A percentile compares a stretch with the other conserved stretches of the same genome.
Conservation (phyloP, 2,113 vertebrate species). For the Pluvianellus socialis region DNA sequence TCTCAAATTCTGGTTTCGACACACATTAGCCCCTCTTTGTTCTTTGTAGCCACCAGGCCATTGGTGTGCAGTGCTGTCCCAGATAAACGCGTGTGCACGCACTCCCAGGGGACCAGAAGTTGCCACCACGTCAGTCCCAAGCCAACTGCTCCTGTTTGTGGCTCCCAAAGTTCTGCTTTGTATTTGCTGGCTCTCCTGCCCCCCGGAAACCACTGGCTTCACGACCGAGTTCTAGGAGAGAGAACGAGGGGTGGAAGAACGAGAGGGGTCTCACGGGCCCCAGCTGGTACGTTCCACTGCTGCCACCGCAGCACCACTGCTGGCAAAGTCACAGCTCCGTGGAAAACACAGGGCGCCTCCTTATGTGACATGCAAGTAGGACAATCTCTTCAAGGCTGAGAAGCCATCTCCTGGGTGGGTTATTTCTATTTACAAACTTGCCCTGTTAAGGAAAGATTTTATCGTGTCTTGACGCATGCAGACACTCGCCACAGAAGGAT, state of each 20-base stretch:
- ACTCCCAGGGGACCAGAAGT: not conserved
- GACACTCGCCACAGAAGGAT: not conserved
- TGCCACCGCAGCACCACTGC: not conserved
- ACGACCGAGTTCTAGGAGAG: not conserved
- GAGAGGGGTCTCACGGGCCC: fast-evolving
- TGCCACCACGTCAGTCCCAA: not conserved
- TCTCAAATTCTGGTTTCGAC: not conserved
- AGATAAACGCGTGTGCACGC: fast-evolving
- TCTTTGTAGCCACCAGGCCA: not conserved
- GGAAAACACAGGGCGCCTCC: not conserved
- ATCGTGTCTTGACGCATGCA: not conserved
- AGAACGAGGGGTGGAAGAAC: fast-evolving
- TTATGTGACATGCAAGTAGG: not conserved
- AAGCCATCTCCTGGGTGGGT: not conserved
- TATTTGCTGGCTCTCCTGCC: not conserved
- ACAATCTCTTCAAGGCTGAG: not conserved
- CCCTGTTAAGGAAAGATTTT: not conserved
- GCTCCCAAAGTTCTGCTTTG: not conserved
- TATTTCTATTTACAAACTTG: not conserved
- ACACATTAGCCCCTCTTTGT: not conserved
- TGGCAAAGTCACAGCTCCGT: not conserved
- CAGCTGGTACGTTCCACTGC: not conserved
- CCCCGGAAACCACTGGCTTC: not conserved
- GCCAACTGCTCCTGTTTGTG: not conserved
- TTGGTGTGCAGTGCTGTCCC: not conserved